Evolutionary conservation across 1,140 invertebrate species (phyloP), one percentile per base, ranked within the genome.

Genomic region (Phthorimaea operculella): DNA sequence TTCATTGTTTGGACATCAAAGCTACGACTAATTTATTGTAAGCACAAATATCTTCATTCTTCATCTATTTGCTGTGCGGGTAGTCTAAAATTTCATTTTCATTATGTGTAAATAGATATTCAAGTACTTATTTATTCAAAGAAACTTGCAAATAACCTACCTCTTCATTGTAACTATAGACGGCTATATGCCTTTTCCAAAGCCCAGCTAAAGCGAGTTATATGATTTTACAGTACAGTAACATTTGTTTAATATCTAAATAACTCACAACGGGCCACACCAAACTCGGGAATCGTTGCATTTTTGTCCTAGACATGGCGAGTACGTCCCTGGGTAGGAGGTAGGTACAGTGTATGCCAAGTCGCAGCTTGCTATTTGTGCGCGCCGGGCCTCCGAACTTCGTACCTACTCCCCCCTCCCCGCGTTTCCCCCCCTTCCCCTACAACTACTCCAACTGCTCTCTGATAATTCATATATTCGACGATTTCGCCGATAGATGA

Each of bases 301-400:
- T 21, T 39, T 48, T 51, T 44, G 15, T 34, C 15, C 21, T 57
- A 15, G 15, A 57, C 15, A 12, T 11, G 51, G 21, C 18, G 18
- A 66, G 39, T 74, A 45, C 78, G 75, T 55, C 72, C 67, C 76
- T 79, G 78, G 54, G 33, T 55, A 59, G 66, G 64, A 74, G 72
- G 69, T 64, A 74, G 72, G 70, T 72, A 75, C 70, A 71, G 63
- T 66, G 68, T 69, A 74, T 75, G 76, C 71, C 74, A 79, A 79
- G 68, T 73, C 72, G 71, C 71, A 78, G 72, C 69, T 77, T 72
- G 76, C 73, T 79, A 79, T 83, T 79, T 78, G 75, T 68, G 74
- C 66, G 61, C 66, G 68, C 68, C 65, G 75, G 76, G 74, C 76
- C 74, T 74, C 74, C 64, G 64, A 72, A 70, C 70, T 72, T 59